Conservation (phyloP, 2,888 invertebrate genomes). For the Cheiracanthium punctorium region DNA sequence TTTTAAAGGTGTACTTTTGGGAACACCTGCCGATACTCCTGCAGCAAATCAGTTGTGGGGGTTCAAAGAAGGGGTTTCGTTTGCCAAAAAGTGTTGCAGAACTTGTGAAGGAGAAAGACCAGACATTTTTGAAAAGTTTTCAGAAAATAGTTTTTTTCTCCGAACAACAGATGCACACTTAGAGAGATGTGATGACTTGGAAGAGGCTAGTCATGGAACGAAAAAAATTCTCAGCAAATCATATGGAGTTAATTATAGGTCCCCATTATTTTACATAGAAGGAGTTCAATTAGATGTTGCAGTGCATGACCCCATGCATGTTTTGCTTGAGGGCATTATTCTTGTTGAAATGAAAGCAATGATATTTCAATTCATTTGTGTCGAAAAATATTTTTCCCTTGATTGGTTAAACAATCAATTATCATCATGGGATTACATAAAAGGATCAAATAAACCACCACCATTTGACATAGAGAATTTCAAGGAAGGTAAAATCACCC, state of each 20-base stretch:
- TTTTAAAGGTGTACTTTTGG: conserved; percentile 6
- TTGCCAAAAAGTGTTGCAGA: conserved; percentile 28
- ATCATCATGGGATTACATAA: not conserved
- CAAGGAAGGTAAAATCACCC: not conserved
- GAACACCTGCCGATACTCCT: conserved; percentile 25
- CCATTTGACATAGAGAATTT: conserved; percentile 9
- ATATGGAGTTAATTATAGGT: conserved; percentile 17
- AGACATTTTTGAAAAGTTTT: not conserved
- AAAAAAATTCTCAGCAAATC: not conserved
- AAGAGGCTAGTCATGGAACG: not conserved
- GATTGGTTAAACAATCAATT: conserved; percentile 2
- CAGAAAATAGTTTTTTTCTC: not conserved
- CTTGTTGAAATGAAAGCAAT: conserved; percentile 28
- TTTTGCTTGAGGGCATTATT: conserved; percentile 17
- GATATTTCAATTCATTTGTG: not conserved
- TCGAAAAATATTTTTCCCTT: conserved; percentile 2
- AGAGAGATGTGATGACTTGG: not conserved
- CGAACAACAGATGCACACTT: conserved; percentile 3
- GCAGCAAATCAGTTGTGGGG: conserved; percentile 29
- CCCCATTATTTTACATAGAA: conserved; percentile 4
- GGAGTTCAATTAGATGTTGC: not conserved
- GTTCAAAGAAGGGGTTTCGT: conserved; percentile 26
- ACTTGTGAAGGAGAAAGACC: conserved; percentile 21
- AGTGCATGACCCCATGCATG: conserved; percentile 19
- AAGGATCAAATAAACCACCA: conserved; percentile 15